Percentiles rank a stretch among this genome's conserved stretches.
These are phyloP conservation scores for Anguilla pacifica DNA, from an alignment of 2,797 vertebrate genomes.

Conservation along the genomic window DNA sequence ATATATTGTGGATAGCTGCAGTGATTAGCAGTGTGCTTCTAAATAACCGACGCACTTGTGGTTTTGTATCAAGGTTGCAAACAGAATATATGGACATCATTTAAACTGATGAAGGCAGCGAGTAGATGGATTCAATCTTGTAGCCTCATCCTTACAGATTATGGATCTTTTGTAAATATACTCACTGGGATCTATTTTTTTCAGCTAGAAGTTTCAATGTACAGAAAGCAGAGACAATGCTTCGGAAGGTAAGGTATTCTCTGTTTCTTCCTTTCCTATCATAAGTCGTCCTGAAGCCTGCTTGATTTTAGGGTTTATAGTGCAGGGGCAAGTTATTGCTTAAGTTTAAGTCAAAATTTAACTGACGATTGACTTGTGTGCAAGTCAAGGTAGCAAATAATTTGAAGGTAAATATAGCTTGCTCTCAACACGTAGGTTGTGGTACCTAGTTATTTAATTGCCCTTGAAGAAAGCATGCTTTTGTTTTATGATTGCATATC, in stretches of 20 bases:
- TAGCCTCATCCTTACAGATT: not conserved
- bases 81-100: not conserved
- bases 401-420: not conserved
- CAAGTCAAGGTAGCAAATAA: not conserved
- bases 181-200: slow-evolving; percentile 27
- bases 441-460: not conserved
- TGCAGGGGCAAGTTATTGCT: not conserved
- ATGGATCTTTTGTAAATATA: not conserved
- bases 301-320: not conserved
- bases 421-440: no score
- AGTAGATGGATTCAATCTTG: not conserved
- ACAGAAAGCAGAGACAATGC: slow-evolving; percentile 83
- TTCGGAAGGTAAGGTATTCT: slow-evolving; percentile 79
- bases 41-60: not conserved
- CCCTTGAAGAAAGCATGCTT: not conserved
- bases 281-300: not conserved
- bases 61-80: not conserved
- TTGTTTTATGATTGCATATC: slow-evolving; percentile 3
- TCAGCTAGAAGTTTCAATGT: slow-evolving; percentile 83
- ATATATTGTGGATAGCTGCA: not conserved
- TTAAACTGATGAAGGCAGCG: not conserved
- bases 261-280: not conserved
- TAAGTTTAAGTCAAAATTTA: not conserved
- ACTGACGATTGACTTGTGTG: not conserved
- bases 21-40: not conserved